Evolutionary conservation across 1,140 invertebrate species (phyloP), one percentile per base, ranked within the genome.

Genomic region (Anadara kagoshimensis): DNA sequence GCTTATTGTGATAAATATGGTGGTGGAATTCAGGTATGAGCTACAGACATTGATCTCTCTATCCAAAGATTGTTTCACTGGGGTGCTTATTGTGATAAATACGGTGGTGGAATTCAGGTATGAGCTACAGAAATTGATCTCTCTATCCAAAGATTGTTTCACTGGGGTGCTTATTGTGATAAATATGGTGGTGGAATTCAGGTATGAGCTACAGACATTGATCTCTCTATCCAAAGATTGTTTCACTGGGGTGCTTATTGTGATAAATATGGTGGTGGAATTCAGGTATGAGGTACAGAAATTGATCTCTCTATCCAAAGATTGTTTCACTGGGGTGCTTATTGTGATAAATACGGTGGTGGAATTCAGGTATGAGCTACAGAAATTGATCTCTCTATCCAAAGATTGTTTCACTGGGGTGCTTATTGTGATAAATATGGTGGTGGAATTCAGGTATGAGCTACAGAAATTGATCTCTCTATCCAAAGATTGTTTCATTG

Each of bases 81-180:
- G 11, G n/a, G n/a, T n/a, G n/a, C n/a, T n/a, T 36, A 43, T 22
- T 22, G 14, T 8, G 14, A n/a, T 51, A 51, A 22, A 57, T 45
- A 41, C 16, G 14, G 29, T 79, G 26, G 84, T 82, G 11, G 76
- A 83, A 26, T 82, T 85, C 47, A 63, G 74, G 49, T n/a, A n/a
- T n/a, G n/a, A n/a, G n/a, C n/a, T n/a, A 53, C 59, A 36, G 90
- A 91, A 81, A 82, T 92, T 0, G 81, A 90, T 47, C 66, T 82
- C 22, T 82, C 90, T 5, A 76, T 91, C 8, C 77, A 88, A 53
- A 78, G 89, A 47, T 78, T 91, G 24, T 91, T 91, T 78, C 84
- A 89, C 78, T 91, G 90, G 90, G 90, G 88, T n/a, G 87, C 87
- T 11, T 89, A 89, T 72, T 86, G 86, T 82, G 91, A 91, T 74